Evolutionary conservation across 2,797 vertebrate species (phyloP), one percentile per base, ranked within the genome.

Genomic region (Taenioides sp.): DNA sequence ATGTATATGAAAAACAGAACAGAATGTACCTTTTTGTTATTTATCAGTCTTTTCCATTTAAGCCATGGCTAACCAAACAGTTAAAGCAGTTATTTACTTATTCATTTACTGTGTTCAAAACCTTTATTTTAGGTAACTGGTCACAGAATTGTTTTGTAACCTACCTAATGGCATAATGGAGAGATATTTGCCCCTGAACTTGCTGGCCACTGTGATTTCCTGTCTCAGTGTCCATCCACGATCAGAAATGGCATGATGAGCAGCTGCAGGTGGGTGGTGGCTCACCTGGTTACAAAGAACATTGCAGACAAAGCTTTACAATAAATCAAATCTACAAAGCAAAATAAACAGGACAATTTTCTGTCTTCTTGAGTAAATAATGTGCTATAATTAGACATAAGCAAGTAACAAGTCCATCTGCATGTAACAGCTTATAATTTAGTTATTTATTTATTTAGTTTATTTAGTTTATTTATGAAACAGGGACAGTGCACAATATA

Each of bases 191-290:
- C 97, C 97, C 28, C 97, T 92, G 79, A 99, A 99, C 73, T 98
- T 99, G 96, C 97, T 99, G 86, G 97, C 97, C 80, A 99, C 96
- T 22, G 97, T 96, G 57, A 98, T 99, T 78, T 98, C 97, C 83
- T 98, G 97, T 47, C 94, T 94, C 69, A 98, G 88, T 0, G 94
- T 97, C 97, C 97, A 99, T 69, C 97, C 97, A 0, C 97, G 92
- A 72, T 94, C 95, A 68, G 97, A 98, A 52, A 97, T 96, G 0
- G 88, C 96, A 0, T 98, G 97, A 86, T 98, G 97, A 0, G 97
- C 97, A 0, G 97, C 97, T 0, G 97, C 97, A 0, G 97, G 97
- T 0, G 97, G 97, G 64, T 98, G 97, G 87, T 98, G 97, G 79
- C 97, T 98, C 78, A 98, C 97, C 97, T 98, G 83, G 0, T 10